Evolutionary conservation across 1,140 invertebrate genomes (phyloP).

Genomic region (Alviniconcha marisindica): DNA sequence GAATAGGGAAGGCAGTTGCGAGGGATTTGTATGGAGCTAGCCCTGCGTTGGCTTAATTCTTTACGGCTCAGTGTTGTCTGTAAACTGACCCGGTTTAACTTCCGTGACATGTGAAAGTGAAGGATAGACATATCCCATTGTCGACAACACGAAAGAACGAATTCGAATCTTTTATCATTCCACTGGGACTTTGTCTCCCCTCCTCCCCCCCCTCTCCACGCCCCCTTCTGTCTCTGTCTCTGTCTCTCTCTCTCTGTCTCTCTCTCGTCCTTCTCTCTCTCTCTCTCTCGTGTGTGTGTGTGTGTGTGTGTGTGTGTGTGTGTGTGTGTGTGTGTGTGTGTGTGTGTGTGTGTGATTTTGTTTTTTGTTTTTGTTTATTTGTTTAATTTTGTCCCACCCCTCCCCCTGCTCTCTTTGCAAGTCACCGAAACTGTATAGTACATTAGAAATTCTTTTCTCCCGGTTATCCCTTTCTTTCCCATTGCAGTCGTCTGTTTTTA

Average conservation of each 20-base stretch:
- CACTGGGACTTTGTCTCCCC: background rate
- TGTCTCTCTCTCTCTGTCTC: conserved; percentile 29
- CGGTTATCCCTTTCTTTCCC: background rate
- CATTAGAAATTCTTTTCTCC: too few relatives aligned
- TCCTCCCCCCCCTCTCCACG: background rate
- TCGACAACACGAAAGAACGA: background rate
- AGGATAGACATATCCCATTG: background rate
- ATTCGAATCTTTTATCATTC: too few relatives aligned
- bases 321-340: too few relatives aligned
- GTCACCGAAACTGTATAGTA: too few relatives aligned
- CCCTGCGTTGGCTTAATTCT: background rate
- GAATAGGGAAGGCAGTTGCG: too few relatives aligned
- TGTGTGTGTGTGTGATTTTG: background rate
- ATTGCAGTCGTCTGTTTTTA: background rate
- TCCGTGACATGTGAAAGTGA: background rate
- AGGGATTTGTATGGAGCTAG: too few relatives aligned
- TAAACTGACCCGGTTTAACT: background rate
- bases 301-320: too few relatives aligned
- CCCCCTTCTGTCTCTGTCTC: background rate
- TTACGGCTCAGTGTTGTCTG: background rate
- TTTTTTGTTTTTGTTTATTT: background rate
- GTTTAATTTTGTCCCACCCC: background rate
- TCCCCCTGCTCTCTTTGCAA: too few relatives aligned
- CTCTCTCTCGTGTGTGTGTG: too few relatives aligned
- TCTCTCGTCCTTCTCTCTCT: background rate